Conservation (phyloP, 2,797 vertebrate genomes). For the Psittacula echo region DNA sequence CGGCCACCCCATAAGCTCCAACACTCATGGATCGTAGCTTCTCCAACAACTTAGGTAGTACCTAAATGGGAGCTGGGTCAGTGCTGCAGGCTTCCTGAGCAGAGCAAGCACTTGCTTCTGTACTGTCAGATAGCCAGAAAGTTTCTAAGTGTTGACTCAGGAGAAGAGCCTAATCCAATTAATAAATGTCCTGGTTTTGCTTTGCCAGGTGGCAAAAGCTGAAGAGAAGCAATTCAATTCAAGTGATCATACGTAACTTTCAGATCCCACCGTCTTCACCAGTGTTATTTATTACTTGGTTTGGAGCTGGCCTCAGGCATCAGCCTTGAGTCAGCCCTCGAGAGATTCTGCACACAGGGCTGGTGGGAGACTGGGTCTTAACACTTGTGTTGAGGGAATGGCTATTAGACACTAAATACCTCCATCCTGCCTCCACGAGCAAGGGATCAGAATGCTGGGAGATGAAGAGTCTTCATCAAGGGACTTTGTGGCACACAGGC, state of each 20-base stretch:
- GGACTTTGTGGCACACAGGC: background rate
- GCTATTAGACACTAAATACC: background rate
- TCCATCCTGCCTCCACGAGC: background rate
- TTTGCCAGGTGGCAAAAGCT: conserved; percentile 7
- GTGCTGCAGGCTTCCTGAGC: background rate
- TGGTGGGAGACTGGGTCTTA: background rate
- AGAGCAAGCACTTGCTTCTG: background rate
- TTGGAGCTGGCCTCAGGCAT: background rate
- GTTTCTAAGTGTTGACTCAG: background rate
- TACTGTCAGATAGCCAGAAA: background rate
- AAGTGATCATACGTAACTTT: background rate
- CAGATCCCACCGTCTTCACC: background rate
- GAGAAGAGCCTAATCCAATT: background rate
- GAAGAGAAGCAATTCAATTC: background rate
- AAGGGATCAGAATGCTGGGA: background rate
- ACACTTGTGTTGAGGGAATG: fast-evolving
- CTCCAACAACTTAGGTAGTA: background rate
- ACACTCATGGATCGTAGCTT: background rate
- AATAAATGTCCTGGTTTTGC: background rate
- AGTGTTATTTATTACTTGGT: background rate
- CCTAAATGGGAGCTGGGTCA: fast-evolving
- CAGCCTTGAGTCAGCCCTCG: background rate
- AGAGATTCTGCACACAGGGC: background rate
- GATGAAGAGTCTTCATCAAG: background rate
- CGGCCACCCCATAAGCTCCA: background rate